Evolutionary conservation across 2,888 invertebrate species (phyloP).

Genomic region (Eilema depressum): DNA sequence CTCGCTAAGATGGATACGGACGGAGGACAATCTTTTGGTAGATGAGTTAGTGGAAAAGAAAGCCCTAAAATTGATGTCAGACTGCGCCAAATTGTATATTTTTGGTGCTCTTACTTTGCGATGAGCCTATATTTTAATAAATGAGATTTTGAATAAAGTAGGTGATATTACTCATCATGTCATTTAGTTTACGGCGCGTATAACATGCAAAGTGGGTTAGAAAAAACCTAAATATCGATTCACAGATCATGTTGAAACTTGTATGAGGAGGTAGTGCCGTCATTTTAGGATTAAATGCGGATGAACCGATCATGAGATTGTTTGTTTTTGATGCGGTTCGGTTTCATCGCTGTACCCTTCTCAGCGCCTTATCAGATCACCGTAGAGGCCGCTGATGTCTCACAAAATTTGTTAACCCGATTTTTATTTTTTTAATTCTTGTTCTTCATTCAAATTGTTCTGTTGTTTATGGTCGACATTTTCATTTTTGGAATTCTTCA

Average conservation of each 20-base stretch:
- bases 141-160: slow-evolving; percentile 2
- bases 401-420: slow-evolving; percentile 80
- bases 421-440: slow-evolving; percentile 80
- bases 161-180: slow-evolving; percentile 70
- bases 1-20: neutral
- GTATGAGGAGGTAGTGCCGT: slow-evolving; percentile 72
- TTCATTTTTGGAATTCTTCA: slow-evolving; percentile 84
- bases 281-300: slow-evolving; percentile 74
- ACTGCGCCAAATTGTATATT: neutral
- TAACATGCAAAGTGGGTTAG: slow-evolving; percentile 74
- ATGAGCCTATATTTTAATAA: neutral
- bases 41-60: neutral
- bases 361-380: slow-evolving; percentile 81
- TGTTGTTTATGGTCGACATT: slow-evolving; percentile 86
- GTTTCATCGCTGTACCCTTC: slow-evolving; percentile 81
- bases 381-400: slow-evolving; percentile 69
- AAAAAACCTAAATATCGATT: slow-evolving; percentile 65
- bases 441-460: slow-evolving; percentile 84
- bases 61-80: neutral
- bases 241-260: slow-evolving; percentile 79
- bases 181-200: slow-evolving; percentile 66
- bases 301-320: slow-evolving; percentile 76
- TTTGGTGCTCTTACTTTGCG: neutral
- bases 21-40: neutral
- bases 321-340: slow-evolving; percentile 79